A percentile compares a stretch with the other conserved stretches of the same genome.
Conservation (phyloP, 2,113 vertebrate genomes). For the Sturnira hondurensis region DNA sequence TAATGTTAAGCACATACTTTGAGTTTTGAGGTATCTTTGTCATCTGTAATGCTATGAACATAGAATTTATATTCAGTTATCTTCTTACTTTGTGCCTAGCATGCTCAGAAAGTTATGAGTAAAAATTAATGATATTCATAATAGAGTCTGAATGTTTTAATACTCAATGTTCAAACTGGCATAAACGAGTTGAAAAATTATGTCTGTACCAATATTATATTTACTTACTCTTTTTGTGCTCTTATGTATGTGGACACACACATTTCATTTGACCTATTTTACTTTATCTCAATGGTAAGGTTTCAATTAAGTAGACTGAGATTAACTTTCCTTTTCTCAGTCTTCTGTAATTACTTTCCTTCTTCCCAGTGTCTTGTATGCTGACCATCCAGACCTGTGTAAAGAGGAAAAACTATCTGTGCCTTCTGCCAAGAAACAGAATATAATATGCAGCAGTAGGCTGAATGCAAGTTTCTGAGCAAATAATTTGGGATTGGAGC, state of each 20-base stretch:
- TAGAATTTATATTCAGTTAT: slow-evolving; percentile 1
- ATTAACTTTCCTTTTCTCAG: not conserved
- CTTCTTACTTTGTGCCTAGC: not conserved
- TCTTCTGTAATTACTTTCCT: not conserved
- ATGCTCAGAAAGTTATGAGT: not conserved
- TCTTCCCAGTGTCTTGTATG: not conserved
- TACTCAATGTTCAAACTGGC: slow-evolving; percentile 23
- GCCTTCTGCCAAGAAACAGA: not conserved
- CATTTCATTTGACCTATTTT: not conserved
- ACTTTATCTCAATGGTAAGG: not conserved
- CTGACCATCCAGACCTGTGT: not conserved
- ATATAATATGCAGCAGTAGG: not conserved
- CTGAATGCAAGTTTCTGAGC: slow-evolving; percentile 31
- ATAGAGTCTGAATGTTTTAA: slow-evolving; percentile 24
- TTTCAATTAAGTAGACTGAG: not conserved
- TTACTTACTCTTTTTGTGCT: not conserved
- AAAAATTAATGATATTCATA: not conserved
- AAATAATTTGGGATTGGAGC: not conserved
- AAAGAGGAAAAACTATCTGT: not conserved
- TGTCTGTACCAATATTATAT: not conserved
- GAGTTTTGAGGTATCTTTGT: slow-evolving; percentile 41
- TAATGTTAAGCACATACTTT: slow-evolving; percentile 18
- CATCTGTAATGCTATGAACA: slow-evolving; percentile 4
- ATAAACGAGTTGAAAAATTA: not conserved
- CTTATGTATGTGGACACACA: not conserved